Percentiles rank a stretch among this genome's conserved stretches.
Evolutionary conservation across 2,888 invertebrate species (phyloP).

Genomic region (Metopia argyrocephala): DNA sequence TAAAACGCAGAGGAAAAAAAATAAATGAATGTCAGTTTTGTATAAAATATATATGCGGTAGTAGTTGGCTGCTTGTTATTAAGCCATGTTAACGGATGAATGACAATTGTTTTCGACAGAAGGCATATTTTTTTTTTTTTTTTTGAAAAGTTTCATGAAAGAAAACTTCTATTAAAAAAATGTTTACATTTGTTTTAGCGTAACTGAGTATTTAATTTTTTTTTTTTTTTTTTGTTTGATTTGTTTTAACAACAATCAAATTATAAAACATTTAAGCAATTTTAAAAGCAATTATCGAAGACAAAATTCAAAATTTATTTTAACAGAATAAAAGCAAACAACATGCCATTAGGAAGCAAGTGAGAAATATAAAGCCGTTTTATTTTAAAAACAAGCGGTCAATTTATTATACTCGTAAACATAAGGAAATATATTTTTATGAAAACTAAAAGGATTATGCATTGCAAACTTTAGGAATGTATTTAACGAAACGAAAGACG

Average conservation of each 20-base stretch:
- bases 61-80: not conserved
- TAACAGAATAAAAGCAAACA: not conserved
- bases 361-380: no score
- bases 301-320: not conserved
- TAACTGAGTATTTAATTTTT: constrained; percentile 15
- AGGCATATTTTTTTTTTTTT: not conserved
- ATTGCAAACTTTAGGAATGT: no score
- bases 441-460: no score
- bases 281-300: constrained; percentile 25
- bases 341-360: not conserved
- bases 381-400: no score
- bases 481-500: no score
- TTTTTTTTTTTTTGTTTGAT: no score
- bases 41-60: not conserved
- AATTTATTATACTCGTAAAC: no score
- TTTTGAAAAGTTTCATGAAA: not conserved
- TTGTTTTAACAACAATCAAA: constrained; percentile 45
- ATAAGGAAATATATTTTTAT: no score
- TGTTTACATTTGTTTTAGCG: constrained; percentile 7
- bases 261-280: constrained; percentile 49
- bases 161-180: constrained; percentile 11
- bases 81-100: constrained; percentile 49
- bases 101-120: constrained; percentile 46
- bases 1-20: not conserved
- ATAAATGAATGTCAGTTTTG: not conserved